Conservation (phyloP, 2,888 invertebrate species). For the Halictus ligatus region DNA sequence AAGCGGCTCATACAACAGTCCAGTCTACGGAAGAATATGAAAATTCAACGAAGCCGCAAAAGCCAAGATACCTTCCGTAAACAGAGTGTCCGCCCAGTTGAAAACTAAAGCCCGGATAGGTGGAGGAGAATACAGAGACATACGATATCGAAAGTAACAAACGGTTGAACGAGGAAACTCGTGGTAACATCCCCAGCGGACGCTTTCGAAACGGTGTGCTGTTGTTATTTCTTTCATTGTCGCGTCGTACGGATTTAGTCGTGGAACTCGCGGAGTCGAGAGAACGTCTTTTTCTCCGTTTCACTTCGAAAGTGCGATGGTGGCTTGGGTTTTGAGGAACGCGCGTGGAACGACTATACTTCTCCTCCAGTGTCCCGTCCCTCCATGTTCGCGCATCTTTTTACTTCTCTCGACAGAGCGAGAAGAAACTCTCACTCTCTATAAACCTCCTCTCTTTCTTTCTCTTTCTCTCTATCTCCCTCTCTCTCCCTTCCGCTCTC, state of each 20-base stretch:
- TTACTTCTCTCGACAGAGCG: constrained; percentile 14
- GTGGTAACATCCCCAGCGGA: constrained; percentile 23
- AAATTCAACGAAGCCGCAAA: neutral
- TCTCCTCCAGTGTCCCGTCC: neutral
- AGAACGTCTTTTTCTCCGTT: constrained; percentile 22
- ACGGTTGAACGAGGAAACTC: neutral
- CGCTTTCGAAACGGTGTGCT: constrained; percentile 40
- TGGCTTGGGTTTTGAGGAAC: constrained; percentile 33
- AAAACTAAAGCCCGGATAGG: neutral
- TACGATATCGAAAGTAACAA: neutral
- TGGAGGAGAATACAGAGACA: constrained; percentile 9
- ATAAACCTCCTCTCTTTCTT: constrained; percentile 17
- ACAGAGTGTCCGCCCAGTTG: neutral
- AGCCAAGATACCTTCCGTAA: constrained; percentile 12
- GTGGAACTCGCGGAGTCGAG: constrained; percentile 4
- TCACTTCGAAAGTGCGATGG: neutral
- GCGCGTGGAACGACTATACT: neutral
- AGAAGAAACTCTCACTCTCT: constrained; percentile 63
- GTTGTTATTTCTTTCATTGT: constrained; percentile 42
- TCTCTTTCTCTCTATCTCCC: constrained; percentile 23
- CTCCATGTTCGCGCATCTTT: constrained; percentile 26
- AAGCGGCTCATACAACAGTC: neutral
- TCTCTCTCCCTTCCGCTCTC: constrained; percentile 9
- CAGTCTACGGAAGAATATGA: neutral
- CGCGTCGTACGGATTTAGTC: constrained; percentile 22